Conservation (phyloP, 2,797 vertebrate genomes). For the Nannoperca australis region DNA sequence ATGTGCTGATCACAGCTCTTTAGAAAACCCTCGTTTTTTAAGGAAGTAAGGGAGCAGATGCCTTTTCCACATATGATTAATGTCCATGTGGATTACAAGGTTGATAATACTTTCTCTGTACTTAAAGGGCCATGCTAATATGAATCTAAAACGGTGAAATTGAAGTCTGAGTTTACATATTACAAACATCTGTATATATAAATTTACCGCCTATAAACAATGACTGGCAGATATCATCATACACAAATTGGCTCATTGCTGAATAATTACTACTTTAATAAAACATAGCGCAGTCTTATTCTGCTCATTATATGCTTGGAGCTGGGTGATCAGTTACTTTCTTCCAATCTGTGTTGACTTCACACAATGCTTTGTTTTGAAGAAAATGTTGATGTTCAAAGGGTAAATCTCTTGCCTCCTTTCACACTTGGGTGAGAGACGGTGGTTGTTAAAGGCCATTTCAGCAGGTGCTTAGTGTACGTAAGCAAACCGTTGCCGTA, state of each 20-base stretch:
- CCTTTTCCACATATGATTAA: not conserved
- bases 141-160: constrained; percentile 20
- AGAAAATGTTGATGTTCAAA: not conserved
- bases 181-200: not conserved
- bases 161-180: constrained; percentile 14
- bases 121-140: not conserved
- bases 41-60: constrained; percentile 10
- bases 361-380: constrained; percentile 33
- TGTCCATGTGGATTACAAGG: constrained; percentile 9
- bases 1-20: constrained; percentile 4
- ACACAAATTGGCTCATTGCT: not conserved
- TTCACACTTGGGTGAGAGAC: not conserved
- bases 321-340: constrained; percentile 5
- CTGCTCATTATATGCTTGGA: constrained; percentile 1
- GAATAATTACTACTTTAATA: constrained; percentile 13
- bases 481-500: not conserved
- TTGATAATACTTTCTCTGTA: constrained; percentile 6
- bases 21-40: not conserved
- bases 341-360: constrained; percentile 1
- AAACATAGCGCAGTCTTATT: not conserved
- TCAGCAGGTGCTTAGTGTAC: not conserved
- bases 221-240: not conserved
- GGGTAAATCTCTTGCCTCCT: not conserved
- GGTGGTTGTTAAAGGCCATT: constrained; percentile 9
- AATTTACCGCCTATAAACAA: not conserved